A percentile compares a stretch with the other conserved stretches of the same genome.
Conservation (phyloP, 2,113 vertebrate species). For the Tiliqua scincoides region DNA sequence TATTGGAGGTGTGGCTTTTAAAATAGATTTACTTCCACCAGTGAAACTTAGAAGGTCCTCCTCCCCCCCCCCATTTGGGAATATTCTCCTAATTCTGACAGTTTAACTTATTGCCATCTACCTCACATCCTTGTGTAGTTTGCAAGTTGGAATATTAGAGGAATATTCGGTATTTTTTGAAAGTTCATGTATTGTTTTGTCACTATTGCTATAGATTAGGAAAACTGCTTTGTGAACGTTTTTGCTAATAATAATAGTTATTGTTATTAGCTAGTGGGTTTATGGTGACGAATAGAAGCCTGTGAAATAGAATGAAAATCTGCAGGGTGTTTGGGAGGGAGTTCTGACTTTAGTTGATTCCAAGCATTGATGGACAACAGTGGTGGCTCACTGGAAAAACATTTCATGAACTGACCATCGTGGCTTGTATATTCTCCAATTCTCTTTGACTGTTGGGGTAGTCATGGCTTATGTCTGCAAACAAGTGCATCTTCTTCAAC, state of each 20-base stretch:
- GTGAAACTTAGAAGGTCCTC: neutral
- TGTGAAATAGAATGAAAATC: neutral
- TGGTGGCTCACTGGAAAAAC: neutral
- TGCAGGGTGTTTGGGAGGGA: neutral
- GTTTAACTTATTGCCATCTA: neutral
- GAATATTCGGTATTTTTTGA: neutral
- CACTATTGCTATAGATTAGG: neutral
- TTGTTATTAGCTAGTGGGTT: neutral
- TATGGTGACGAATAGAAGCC: neutral
- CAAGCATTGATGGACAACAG: neutral
- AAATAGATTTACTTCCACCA: neutral
- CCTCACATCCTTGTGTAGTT: neutral
- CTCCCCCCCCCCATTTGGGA: neutral
- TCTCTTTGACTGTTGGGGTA: neutral
- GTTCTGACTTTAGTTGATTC: neutral
- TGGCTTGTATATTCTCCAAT: neutral
- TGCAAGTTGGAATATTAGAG: neutral
- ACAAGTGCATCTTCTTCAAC: neutral
- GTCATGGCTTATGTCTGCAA: neutral
- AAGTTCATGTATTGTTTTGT: neutral
- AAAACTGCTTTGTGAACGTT: too few relatives aligned
- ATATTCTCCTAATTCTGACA: neutral
- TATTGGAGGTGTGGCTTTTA: neutral
- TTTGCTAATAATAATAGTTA: too few relatives aligned
- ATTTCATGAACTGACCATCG: neutral